A percentile compares a stretch with the other conserved stretches of the same genome.
phyloP scores from a whole-genome alignment of 1,140 invertebrate genomes.

The Lamellibrachia luymesi region DNA sequence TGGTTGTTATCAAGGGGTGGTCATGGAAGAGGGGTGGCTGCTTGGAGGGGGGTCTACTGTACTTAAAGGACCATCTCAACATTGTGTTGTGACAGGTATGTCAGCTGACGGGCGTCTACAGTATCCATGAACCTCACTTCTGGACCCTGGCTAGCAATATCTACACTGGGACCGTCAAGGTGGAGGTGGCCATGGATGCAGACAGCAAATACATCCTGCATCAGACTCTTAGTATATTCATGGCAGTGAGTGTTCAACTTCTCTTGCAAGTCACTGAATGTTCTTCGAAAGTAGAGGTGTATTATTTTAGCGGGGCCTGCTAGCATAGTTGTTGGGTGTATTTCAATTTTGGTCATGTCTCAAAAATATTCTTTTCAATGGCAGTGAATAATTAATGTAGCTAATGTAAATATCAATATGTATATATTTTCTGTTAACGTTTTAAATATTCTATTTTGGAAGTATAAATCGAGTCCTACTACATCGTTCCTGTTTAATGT shows the following conservation, averaged over 20 bases:
- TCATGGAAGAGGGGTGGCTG: too few relatives aligned
- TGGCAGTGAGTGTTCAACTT: constrained; percentile 50
- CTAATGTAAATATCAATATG: too few relatives aligned
- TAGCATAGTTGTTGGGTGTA: too few relatives aligned
- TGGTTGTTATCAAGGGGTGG: too few relatives aligned
- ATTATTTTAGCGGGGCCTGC: too few relatives aligned
- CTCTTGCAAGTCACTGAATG: background rate
- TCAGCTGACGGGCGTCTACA: constrained; percentile 69
- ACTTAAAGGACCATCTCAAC: background rate
- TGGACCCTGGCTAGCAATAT: constrained; percentile 94
- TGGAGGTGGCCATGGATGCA: constrained; percentile 87
- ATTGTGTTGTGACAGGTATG: constrained; percentile 61
- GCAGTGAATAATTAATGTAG: too few relatives aligned
- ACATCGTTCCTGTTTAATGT: too few relatives aligned
- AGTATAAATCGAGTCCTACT: too few relatives aligned
- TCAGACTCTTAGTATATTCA: constrained; percentile 92
- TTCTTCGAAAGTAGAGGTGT: background rate
- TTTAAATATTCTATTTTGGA: too few relatives aligned
- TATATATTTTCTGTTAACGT: too few relatives aligned
- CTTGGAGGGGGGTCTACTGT: background rate
- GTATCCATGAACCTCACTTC: constrained; percentile 84
- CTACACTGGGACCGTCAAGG: constrained; percentile 86
- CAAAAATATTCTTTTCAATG: too few relatives aligned
- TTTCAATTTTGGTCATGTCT: too few relatives aligned
- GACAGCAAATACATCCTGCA: constrained; percentile 87